These are phyloP conservation scores for Boleophthalmus pectinirostris DNA, from an alignment of 2,113 vertebrate species.

Conservation along the genomic window DNA sequence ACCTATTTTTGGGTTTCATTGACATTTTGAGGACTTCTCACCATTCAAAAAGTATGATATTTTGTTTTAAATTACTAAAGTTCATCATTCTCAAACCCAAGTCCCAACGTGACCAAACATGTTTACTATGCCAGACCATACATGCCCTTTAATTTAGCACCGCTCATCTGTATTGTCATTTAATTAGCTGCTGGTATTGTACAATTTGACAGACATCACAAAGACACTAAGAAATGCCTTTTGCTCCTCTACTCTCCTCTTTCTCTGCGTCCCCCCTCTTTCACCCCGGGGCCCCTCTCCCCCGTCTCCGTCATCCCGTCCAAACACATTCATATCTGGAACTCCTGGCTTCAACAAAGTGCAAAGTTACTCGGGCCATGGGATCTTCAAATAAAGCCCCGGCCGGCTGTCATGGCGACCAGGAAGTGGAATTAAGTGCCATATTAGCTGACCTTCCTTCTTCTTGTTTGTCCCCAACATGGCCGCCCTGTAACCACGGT, in stretches of 20 bases:
- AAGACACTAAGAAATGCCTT: constrained; percentile 5
- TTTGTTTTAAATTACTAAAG: too few relatives aligned
- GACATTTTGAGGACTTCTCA: too few relatives aligned
- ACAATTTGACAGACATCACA: constrained; percentile 7
- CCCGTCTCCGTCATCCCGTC: constrained; percentile 72
- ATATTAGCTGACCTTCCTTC: constrained; percentile 97
- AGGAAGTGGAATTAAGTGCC: constrained; percentile 91
- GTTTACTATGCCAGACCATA: background rate
- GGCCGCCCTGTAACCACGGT: constrained; percentile 97
- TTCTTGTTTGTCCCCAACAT: constrained; percentile 90
- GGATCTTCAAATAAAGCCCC: constrained; percentile 99
- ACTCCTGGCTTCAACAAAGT: constrained; percentile 87
- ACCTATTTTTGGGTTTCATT: too few relatives aligned
- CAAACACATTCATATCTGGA: constrained; percentile 91
- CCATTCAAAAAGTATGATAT: too few relatives aligned
- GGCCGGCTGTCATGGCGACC: constrained; percentile 95
- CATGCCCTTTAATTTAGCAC: background rate
- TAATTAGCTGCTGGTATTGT: constrained; percentile 2
- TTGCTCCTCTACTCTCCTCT: constrained; percentile 30
- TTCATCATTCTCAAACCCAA: too few relatives aligned
- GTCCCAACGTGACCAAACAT: background rate
- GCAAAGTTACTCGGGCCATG: constrained; percentile 87
- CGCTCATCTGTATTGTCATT: background rate
- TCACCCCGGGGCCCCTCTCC: constrained; percentile 1
- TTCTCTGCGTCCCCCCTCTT: constrained; percentile 7